These are phyloP conservation scores for Drosophila tani DNA, from an alignment of 1,140 invertebrate genomes.

Conservation along the genomic window DNA sequence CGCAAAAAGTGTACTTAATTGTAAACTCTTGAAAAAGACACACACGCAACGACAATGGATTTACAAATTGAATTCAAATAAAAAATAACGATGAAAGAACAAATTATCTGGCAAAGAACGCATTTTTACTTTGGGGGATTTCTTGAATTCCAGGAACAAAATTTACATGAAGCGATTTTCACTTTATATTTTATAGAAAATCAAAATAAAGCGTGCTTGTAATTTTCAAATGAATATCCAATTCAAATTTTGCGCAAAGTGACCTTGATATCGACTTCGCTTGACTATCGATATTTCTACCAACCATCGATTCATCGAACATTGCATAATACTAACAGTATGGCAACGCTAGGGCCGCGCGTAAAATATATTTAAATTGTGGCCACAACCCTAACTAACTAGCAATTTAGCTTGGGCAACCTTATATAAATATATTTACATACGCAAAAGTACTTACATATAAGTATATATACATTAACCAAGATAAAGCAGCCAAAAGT, in stretches of 20 bases:
- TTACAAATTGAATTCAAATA: slow-evolving; percentile 54
- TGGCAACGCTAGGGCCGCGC: no score
- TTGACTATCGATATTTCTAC: not conserved
- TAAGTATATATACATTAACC: no score
- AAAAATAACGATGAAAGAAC: slow-evolving; percentile 41
- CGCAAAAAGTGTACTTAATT: slow-evolving; percentile 41
- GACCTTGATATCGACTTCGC: no score
- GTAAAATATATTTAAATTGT: no score
- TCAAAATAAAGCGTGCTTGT: not conserved
- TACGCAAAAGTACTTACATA: no score
- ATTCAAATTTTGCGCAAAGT: not conserved
- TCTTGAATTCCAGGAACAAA: not conserved
- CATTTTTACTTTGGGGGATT: not conserved
- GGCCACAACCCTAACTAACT: no score
- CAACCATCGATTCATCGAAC: not conserved
- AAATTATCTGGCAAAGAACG: not conserved
- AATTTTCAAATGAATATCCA: not conserved
- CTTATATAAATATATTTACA: no score
- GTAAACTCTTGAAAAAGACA: slow-evolving; percentile 28
- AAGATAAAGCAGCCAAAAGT: no score
- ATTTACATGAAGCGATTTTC: no score
- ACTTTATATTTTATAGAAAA: not conserved
- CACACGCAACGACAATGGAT: slow-evolving; percentile 36
- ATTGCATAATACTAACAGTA: no score
- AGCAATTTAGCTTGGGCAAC: no score